A percentile compares a stretch with the other conserved stretches of the same genome.
Evolutionary conservation across 2,797 vertebrate genomes (phyloP).

Genomic region (Poeciliopsis paucimaculata): DNA sequence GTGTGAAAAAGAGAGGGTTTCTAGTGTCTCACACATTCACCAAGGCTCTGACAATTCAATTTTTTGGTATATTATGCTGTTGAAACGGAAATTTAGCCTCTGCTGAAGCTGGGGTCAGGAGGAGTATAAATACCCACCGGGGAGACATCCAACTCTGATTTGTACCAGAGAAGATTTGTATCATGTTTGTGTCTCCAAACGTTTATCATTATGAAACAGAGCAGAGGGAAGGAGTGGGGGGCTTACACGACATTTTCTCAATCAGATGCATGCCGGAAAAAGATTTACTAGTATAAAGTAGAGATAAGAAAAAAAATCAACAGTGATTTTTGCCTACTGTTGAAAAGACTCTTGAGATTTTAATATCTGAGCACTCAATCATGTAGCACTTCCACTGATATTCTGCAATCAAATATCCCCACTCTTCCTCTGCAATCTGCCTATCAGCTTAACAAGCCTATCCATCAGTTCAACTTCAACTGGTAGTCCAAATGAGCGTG

Average conservation of each 20-base stretch:
- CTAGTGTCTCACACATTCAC: conserved; percentile 41
- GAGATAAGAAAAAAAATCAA: conserved; percentile 6
- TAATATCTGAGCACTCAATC: conserved; percentile 70
- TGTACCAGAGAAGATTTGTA: conserved; percentile 28
- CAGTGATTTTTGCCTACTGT: conserved; percentile 41
- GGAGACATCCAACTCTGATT: conserved; percentile 39
- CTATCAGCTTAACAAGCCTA: conserved; percentile 70
- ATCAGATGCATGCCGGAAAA: conserved; percentile 36
- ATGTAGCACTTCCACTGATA: conserved; percentile 61
- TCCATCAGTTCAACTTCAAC: conserved; percentile 66
- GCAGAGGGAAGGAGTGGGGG: conserved; percentile 6
- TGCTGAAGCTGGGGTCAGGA: conserved; percentile 55
- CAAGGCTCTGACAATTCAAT: conserved; percentile 43
- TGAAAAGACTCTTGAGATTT: conserved; percentile 63
- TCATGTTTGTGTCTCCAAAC: conserved; percentile 48
- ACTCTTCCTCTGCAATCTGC: conserved; percentile 58
- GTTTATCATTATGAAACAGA: conserved; percentile 48
- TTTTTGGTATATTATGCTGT: conserved; percentile 47
- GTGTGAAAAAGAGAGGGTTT: conserved; percentile 39
- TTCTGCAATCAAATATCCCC: conserved; percentile 67
- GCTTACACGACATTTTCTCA: conserved; percentile 49
- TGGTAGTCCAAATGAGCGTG: conserved; percentile 62
- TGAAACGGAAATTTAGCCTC: conserved; percentile 52
- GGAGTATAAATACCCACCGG: conserved; percentile 52
- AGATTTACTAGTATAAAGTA: conserved; percentile 31